phyloP scores from a whole-genome alignment of 2,888 invertebrate species.

The Hydroisotoma schaefferi region DNA sequence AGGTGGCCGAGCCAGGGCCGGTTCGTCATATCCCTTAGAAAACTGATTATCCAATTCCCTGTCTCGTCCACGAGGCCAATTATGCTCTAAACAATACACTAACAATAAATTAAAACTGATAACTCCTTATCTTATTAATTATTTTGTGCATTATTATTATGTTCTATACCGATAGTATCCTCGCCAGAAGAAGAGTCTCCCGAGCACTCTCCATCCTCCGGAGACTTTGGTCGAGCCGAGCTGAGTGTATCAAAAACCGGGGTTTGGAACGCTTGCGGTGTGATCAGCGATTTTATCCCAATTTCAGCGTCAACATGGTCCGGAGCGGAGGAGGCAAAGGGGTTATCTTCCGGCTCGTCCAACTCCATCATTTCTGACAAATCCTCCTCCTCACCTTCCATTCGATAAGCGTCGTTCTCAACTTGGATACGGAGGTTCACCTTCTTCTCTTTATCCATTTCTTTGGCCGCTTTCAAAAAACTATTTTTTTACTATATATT shows the following conservation, averaged over 20 bases:
- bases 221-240: too few relatives aligned
- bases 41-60: background rate
- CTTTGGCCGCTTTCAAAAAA: too few relatives aligned
- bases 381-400: background rate
- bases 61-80: too few relatives aligned
- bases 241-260: too few relatives aligned
- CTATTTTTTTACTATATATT: too few relatives aligned
- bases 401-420: background rate
- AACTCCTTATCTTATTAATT: background rate
- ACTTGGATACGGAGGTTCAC: constrained; percentile 10
- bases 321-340: background rate
- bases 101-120: background rate
- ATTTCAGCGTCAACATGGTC: background rate
- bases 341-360: background rate
- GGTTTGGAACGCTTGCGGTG: background rate
- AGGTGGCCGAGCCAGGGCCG: constrained; percentile 13
- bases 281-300: too few relatives aligned
- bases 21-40: background rate
- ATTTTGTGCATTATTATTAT: background rate
- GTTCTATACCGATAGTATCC: background rate
- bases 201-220: constrained; percentile 14
- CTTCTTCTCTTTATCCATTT: background rate
- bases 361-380: background rate
- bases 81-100: too few relatives aligned
- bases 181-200: background rate